Conservation (phyloP, 2,113 vertebrate genomes). For the Peromyscus leucopus region DNA sequence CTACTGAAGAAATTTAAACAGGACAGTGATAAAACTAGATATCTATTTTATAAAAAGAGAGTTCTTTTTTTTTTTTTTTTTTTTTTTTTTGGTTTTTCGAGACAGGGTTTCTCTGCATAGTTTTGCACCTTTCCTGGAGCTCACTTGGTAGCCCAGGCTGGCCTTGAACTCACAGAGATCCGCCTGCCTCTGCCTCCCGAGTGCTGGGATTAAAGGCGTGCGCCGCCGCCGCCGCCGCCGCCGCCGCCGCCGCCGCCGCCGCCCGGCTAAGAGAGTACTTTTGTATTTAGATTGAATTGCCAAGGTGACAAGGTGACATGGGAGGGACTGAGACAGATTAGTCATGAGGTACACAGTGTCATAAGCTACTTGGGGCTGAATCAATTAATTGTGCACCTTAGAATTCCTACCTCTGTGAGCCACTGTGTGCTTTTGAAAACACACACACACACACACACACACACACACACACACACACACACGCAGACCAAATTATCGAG, state of each 20-base stretch:
- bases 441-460: neutral
- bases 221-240: too few species aligned
- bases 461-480: neutral
- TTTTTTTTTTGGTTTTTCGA: too few species aligned
- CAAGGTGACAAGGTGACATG: neutral
- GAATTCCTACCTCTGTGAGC: neutral
- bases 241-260: too few species aligned
- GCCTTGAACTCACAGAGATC: too few species aligned
- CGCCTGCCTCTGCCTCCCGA: too few species aligned
- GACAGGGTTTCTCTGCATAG: too few species aligned
- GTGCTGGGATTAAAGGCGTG: too few species aligned
- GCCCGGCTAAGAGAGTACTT: neutral
- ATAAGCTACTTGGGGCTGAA: neutral
- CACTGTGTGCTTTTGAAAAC: neutral
- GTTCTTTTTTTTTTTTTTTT: too few species aligned
- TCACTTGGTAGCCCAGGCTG: too few species aligned
- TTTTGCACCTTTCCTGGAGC: too few species aligned
- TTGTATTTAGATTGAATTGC: neutral
- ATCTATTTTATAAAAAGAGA: conserved; percentile 35
- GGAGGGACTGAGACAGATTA: neutral
- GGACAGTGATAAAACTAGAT: neutral
- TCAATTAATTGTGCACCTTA: neutral
- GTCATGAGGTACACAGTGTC: neutral
- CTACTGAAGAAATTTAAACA: conserved; percentile 8
- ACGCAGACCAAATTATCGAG: neutral